Percentiles rank a stretch among this genome's conserved stretches.
phyloP scores from a whole-genome alignment of 2,113 vertebrate species.

The Leptobrachium leishanense region DNA sequence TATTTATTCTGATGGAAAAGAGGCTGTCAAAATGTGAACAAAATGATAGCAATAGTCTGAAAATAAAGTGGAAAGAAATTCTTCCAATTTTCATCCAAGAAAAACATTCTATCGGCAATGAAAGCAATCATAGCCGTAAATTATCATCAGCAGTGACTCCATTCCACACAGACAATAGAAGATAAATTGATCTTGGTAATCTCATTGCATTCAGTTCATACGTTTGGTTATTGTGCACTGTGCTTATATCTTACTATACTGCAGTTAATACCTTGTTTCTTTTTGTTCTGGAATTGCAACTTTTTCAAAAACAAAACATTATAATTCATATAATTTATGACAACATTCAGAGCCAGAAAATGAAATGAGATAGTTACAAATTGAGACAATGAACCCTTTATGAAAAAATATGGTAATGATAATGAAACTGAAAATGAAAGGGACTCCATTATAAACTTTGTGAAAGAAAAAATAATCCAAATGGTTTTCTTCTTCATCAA shows the following conservation, averaged over 20 bases:
- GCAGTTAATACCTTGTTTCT: constrained; percentile 13
- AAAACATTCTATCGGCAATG: constrained; percentile 40
- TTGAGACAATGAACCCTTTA: too few species aligned
- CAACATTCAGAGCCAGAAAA: too few species aligned
- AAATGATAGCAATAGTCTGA: not conserved
- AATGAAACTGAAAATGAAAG: too few species aligned
- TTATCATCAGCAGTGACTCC: not conserved
- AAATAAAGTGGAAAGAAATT: constrained; percentile 27
- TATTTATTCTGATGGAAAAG: constrained; percentile 50
- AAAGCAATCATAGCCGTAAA: not conserved
- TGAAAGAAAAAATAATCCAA: too few species aligned
- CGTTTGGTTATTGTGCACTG: constrained; percentile 12
- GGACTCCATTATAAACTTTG: too few species aligned
- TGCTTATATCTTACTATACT: constrained; percentile 18
- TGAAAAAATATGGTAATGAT: too few species aligned
- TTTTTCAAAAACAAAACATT: constrained; percentile 20
- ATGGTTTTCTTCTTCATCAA: too few species aligned
- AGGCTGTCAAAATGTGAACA: constrained; percentile 17
- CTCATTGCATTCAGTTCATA: constrained; percentile 14
- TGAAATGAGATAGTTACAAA: too few species aligned
- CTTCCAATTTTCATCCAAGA: constrained; percentile 26
- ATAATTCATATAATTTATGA: constrained; percentile 15
- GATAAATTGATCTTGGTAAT: constrained; percentile 30
- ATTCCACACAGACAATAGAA: constrained; percentile 35
- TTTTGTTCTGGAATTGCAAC: not conserved